Evolutionary conservation across 2,888 invertebrate genomes (phyloP).

Genomic region (Cerastis rubricosa): DNA sequence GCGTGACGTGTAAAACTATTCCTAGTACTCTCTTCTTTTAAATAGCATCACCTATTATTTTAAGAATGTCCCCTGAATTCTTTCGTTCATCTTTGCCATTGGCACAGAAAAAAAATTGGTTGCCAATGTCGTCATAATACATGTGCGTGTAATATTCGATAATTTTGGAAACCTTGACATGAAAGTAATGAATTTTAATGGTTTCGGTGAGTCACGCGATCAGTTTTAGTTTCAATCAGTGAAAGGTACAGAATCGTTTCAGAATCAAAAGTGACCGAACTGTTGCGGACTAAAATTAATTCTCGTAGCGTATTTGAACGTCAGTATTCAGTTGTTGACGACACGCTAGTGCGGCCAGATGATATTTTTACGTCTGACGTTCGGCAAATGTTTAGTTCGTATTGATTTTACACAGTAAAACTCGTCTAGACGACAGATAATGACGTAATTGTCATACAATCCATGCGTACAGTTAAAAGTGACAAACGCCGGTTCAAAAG

Average conservation of each 20-base stretch:
- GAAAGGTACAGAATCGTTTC: slow-evolving; percentile 64
- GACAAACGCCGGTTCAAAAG: slow-evolving; percentile 70
- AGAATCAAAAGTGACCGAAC: slow-evolving; percentile 74
- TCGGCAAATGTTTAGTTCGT: slow-evolving; percentile 75
- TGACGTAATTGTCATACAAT: slow-evolving; percentile 78
- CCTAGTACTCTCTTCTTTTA: slow-evolving; percentile 82
- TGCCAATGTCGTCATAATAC: slow-evolving; percentile 70
- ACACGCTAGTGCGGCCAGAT: slow-evolving; percentile 84
- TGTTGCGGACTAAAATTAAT: slow-evolving; percentile 84
- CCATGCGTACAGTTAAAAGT: slow-evolving; percentile 70
- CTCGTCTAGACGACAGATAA: slow-evolving; percentile 69
- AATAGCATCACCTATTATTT: slow-evolving; percentile 87
- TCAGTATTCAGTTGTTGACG: slow-evolving; percentile 86
- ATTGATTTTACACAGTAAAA: slow-evolving; percentile 81
- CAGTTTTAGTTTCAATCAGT: slow-evolving; percentile 60
- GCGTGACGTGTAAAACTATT: slow-evolving; percentile 85
- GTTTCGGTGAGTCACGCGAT: slow-evolving; percentile 55
- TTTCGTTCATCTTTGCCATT: slow-evolving; percentile 72
- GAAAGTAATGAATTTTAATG: slow-evolving; percentile 57
- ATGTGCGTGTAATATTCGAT: slow-evolving; percentile 40
- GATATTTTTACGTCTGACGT: slow-evolving; percentile 79
- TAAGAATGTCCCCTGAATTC: slow-evolving; percentile 82
- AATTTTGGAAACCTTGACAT: slow-evolving; percentile 59
- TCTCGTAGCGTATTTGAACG: slow-evolving; percentile 81
- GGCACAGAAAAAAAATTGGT: slow-evolving; percentile 70